Evolutionary conservation across 2,888 invertebrate genomes (phyloP).

Genomic region (Cataglyphis altisquamis): DNA sequence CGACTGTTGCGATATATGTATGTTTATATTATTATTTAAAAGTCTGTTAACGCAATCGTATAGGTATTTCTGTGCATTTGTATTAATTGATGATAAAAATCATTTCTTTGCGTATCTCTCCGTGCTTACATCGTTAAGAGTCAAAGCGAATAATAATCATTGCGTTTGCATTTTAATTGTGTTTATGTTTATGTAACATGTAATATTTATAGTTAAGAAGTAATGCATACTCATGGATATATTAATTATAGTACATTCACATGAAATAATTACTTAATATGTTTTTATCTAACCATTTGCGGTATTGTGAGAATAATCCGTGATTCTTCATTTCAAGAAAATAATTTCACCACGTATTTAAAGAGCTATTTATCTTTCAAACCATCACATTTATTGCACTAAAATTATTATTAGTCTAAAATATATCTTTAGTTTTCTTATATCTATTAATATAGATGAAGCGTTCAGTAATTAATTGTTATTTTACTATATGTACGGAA

Average conservation of each 20-base stretch:
- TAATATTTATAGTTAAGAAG: background rate
- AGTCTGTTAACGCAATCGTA: background rate
- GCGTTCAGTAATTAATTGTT: conserved; percentile 4
- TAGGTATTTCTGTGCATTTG: background rate
- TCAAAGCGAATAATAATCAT: background rate
- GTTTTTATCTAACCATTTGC: background rate
- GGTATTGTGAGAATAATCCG: background rate
- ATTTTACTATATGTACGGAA: background rate
- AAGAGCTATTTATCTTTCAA: background rate
- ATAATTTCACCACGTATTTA: background rate
- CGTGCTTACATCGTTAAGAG: background rate
- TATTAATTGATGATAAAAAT: background rate
- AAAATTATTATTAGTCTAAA: background rate
- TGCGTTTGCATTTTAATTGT: background rate
- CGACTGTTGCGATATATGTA: background rate
- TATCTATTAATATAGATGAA: background rate
- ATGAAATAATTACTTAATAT: background rate
- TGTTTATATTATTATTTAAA: background rate
- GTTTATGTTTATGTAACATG: background rate
- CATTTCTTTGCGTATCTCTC: background rate
- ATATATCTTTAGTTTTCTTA: conserved; percentile 13
- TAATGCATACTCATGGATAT: background rate
- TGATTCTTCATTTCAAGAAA: background rate
- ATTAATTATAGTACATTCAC: background rate
- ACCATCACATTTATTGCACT: background rate